Evolutionary conservation across 1,140 invertebrate genomes (phyloP), one percentile per base, ranked within the genome.

Genomic region (Neodiprion fabricii): DNA sequence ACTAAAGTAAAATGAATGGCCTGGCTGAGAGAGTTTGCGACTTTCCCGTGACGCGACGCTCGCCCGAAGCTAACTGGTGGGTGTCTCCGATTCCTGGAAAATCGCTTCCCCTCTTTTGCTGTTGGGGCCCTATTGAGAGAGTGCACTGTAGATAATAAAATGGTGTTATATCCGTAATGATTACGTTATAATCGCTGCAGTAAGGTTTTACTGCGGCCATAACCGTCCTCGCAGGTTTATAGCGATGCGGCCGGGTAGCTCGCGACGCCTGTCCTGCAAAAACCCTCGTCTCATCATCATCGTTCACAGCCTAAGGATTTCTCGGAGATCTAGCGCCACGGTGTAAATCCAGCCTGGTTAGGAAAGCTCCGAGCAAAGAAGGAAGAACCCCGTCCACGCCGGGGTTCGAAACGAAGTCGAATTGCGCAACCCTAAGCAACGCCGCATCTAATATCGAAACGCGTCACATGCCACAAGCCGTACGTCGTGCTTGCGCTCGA

Each of bases 141-240:
- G 28, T 40, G 28, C 28, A 40, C 28, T 40, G 28, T 61, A 61
- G 53, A 61, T 61, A 61, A 61, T 61, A 67, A 75, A 71, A 74
- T 67, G 73, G 76, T 76, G 73, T 79, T 82, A 77, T 81, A 79
- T 78, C 75, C 80, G 78, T 84, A 76, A 81, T 81, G 80, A 85
- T 85, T 83, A 76, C 80, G 79, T 85, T 85, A 85, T 79, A 81
- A 83, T 85, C 83, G 80, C 77, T 77, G 28, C 28, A 40, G 77
- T 85, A 84, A 83, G 82, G 79, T 84, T 86, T 85, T 85, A 86
- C 82, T 81, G 77, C 81, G 50, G 79, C 77, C 80, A 77, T 80
- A 85, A 85, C 79, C 75, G 80, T 67, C 17, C 76, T 71, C 67
- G 50, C 17, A 70, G 74, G 76, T 83, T 82, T 83, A 81, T 80